Evolutionary conservation across 2,797 vertebrate species (phyloP).

Genomic region (Eulemur mongoz): DNA sequence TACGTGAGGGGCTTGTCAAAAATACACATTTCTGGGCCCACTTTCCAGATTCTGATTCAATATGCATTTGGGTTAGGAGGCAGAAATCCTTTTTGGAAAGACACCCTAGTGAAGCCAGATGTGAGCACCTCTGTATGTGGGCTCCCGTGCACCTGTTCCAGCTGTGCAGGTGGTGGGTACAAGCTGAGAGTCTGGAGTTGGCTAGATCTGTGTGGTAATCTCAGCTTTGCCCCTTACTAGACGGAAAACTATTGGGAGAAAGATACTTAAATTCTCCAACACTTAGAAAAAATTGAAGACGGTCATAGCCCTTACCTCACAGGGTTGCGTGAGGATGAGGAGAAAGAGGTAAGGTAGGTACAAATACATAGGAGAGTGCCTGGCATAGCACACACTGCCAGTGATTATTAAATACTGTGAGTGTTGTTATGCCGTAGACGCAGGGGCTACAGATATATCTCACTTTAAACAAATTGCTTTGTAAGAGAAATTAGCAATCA

Average conservation of each 20-base stretch:
- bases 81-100: not conserved
- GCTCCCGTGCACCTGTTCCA: not conserved
- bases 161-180: not conserved
- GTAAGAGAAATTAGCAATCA: not conserved
- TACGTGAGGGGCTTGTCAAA: not conserved
- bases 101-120: not conserved
- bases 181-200: not conserved
- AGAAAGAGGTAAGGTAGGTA: not conserved
- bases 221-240: not conserved
- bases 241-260: not conserved
- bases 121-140: not conserved
- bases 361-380: not conserved
- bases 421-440: not conserved
- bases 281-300: not conserved
- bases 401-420: not conserved
- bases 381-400: accelerated
- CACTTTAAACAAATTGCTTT: not conserved
- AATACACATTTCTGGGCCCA: not conserved
- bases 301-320: not conserved
- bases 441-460: not conserved
- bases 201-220: not conserved
- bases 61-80: not conserved
- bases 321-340: not conserved
- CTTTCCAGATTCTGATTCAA: not conserved
- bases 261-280: not conserved